phyloP scores from a whole-genome alignment of 2,797 vertebrate genomes.

The Pipistrellus kuhlii region DNA sequence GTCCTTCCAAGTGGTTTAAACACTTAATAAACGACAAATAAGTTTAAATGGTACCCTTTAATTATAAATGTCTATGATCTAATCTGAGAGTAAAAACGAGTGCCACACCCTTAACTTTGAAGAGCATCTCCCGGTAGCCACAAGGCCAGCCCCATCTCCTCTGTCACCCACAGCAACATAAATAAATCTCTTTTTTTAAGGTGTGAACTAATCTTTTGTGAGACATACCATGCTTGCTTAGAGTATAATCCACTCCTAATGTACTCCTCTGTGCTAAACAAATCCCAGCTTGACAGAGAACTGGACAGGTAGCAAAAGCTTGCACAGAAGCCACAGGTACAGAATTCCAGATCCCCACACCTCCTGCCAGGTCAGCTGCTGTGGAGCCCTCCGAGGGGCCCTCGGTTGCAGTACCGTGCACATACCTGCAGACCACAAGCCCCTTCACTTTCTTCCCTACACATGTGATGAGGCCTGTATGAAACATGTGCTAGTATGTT shows the following conservation, averaged over 20 bases:
- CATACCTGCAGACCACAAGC: background rate
- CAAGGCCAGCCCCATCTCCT: background rate
- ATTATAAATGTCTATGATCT: background rate
- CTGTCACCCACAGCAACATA: background rate
- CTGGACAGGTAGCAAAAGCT: background rate
- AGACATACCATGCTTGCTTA: background rate
- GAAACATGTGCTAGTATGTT: fast-evolving
- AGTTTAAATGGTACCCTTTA: background rate
- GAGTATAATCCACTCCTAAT: background rate
- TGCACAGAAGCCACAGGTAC: background rate
- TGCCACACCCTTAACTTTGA: background rate
- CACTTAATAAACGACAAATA: background rate
- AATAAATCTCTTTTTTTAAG: background rate
- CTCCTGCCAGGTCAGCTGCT: background rate
- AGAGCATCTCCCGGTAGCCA: background rate
- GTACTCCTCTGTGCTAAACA: background rate
- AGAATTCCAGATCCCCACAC: background rate
- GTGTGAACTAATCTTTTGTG: background rate
- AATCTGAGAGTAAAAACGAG: slow-evolving; percentile 9
- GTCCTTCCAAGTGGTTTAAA: background rate
- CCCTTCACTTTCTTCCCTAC: background rate
- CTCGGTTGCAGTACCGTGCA: background rate
- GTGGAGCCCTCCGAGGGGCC: fast-evolving
- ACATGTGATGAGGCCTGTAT: fast-evolving
- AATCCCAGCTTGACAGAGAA: background rate